Conservation (phyloP, 2,113 vertebrate species). For the Protobothrops flavoviridis region DNA sequence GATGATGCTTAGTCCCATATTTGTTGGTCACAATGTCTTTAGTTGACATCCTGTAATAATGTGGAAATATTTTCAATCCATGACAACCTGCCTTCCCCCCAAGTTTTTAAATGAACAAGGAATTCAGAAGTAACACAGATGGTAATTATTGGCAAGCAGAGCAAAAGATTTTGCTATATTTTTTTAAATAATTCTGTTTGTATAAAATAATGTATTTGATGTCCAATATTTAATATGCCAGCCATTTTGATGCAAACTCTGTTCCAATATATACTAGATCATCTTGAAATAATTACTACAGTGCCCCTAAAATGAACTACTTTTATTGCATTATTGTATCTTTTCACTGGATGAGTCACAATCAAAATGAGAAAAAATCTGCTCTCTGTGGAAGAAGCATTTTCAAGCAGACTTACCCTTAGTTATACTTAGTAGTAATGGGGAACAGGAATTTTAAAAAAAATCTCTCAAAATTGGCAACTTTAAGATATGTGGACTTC, state of each 20-base stretch:
- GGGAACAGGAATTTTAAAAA: neutral
- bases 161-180: neutral
- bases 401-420: neutral
- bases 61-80: neutral
- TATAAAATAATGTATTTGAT: neutral
- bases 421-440: neutral
- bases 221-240: neutral
- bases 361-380: no score
- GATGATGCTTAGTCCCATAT: neutral
- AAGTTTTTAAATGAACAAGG: no score
- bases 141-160: neutral
- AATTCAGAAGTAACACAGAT: neutral
- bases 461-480: neutral
- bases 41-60: neutral
- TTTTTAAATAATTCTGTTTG: neutral
- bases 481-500: neutral
- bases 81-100: neutral
- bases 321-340: neutral
- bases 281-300: neutral
- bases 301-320: neutral
- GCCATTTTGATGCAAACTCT: neutral
- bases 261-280: neutral
- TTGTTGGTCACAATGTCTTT: neutral
- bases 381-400: neutral
- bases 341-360: neutral